Base-by-base conservation (phyloP, 2,113 vertebrate genomes). In the Ammodytes dubius region DNA sequence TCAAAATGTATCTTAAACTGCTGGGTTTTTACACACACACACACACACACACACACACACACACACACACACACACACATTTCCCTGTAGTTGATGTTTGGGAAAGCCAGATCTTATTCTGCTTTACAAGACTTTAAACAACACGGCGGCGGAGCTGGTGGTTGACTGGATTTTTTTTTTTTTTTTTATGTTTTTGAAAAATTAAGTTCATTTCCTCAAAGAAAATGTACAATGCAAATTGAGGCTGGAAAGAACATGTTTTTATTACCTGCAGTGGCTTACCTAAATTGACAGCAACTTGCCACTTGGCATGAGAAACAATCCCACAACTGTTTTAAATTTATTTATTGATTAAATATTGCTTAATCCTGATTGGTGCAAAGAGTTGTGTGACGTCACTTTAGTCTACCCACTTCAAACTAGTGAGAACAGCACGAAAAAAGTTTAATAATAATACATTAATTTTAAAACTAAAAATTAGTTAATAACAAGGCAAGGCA, bases 1-100 rank as follows among this genome's bases (percentile, higher is more conserved):
- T 73, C 83, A 81, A 52, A 77, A 72, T 0, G 17, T 72, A 67
- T 66, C 59, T 71, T 59, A 56, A 78, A 57, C 15, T 19, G 60
- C 7, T 27, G 27, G 9, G 2, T 0, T 60, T 66, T 61, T n/a
- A 50, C 59, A 27, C 46, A 17, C 74, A 60, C 58, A 50, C 59
- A 71, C 43, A 53, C 59, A 39, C 56, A 42, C 56, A 11, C 17
- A 57, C 37, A 40, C 27, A 47, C 27, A 76, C n/a, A 65, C 59
- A 56, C 47, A 64, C 57, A 81, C 67, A 72, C 69, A 43, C 12
- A 73, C 53, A 67, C 37, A 71, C 65, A 52, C n/a, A n/a, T n/a
- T n/a, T n/a, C n/a, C n/a, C 59, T 53, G 35, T 60, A n/a, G 68
- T 3, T 35, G 59, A 53, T 5, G 9, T 46, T 56, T 40, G 35